Evolutionary conservation across 2,888 invertebrate genomes (phyloP).

Genomic region (Xanthostigma xanthostigma): DNA sequence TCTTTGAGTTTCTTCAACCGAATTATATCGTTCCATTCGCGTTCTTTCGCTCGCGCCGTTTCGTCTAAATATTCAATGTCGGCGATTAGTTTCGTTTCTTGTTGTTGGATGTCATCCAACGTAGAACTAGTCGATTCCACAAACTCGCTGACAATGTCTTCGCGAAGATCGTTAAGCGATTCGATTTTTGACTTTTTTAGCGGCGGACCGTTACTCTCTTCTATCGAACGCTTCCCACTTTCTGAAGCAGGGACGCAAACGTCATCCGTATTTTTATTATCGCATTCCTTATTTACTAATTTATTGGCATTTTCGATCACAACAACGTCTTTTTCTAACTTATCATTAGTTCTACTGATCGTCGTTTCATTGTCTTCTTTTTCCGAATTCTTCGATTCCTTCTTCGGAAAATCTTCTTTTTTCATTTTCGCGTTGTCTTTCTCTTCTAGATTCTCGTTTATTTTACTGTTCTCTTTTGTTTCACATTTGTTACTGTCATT

Average conservation of each 20-base stretch:
- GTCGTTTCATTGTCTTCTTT: conserved; percentile 6
- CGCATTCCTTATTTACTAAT: conserved; percentile 5
- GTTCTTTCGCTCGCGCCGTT: conserved; percentile 64
- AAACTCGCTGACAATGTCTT: conserved; percentile 45
- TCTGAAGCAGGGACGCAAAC: conserved; percentile 9
- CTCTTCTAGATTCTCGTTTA: conserved; percentile 1
- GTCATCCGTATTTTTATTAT: conserved; percentile 9
- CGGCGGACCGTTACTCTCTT: conserved; percentile 11
- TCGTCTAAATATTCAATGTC: conserved; percentile 58
- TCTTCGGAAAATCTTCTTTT: background rate
- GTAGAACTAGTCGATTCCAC: conserved; percentile 46
- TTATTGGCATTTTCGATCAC: conserved; percentile 7
- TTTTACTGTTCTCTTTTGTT: conserved; percentile 3
- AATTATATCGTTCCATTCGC: conserved; percentile 73
- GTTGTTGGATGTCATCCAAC: conserved; percentile 42
- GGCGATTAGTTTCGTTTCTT: conserved; percentile 45
- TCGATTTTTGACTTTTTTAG: conserved; percentile 24
- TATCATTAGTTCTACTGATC: background rate
- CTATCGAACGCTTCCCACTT: conserved; percentile 1
- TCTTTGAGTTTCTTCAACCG: conserved; percentile 74
- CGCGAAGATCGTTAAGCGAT: conserved; percentile 30
- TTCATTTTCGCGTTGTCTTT: conserved; percentile 11
- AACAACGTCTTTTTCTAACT: conserved; percentile 1
- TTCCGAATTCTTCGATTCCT: conserved; percentile 8
- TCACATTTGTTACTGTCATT: background rate